phyloP scores from a whole-genome alignment of 1,140 invertebrate species.

The Chymomyza costata region DNA sequence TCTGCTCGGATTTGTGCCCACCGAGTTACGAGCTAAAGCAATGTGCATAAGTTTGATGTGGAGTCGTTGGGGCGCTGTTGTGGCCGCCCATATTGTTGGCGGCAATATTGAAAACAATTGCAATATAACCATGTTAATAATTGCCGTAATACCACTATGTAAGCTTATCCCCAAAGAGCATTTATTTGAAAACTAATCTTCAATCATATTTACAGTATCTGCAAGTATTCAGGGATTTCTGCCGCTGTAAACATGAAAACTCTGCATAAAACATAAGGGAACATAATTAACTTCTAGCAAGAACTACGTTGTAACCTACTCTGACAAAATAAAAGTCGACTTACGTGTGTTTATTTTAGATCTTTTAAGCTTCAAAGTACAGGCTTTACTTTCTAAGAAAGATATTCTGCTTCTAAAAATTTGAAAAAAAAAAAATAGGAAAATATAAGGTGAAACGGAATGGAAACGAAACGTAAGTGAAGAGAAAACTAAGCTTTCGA shows the following conservation, averaged over 20 bases:
- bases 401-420: too few species aligned
- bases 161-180: slow-evolving; percentile 8
- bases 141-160: slow-evolving; percentile 39
- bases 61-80: slow-evolving; percentile 37
- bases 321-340: too few species aligned
- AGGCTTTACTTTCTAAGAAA: too few species aligned
- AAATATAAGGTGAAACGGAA: too few species aligned
- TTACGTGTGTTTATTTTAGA: too few species aligned
- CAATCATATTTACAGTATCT: slow-evolving; percentile 21
- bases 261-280: too few species aligned
- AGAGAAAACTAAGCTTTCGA: too few species aligned
- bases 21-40: slow-evolving; percentile 40
- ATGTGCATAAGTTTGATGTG: slow-evolving; percentile 54
- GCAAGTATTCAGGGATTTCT: slow-evolving; percentile 42
- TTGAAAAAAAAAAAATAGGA: too few species aligned
- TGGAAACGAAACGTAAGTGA: too few species aligned
- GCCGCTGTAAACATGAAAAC: slow-evolving; percentile 25
- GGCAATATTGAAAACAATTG: slow-evolving; percentile 28
- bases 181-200: not conserved
- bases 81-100: slow-evolving; percentile 38
- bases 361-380: too few species aligned
- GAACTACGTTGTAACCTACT: too few species aligned
- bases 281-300: too few species aligned
- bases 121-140: slow-evolving; percentile 34
- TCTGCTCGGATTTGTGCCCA: slow-evolving; percentile 42